Conservation (phyloP, 1,140 invertebrate species). For the Heliothis subflexa region DNA sequence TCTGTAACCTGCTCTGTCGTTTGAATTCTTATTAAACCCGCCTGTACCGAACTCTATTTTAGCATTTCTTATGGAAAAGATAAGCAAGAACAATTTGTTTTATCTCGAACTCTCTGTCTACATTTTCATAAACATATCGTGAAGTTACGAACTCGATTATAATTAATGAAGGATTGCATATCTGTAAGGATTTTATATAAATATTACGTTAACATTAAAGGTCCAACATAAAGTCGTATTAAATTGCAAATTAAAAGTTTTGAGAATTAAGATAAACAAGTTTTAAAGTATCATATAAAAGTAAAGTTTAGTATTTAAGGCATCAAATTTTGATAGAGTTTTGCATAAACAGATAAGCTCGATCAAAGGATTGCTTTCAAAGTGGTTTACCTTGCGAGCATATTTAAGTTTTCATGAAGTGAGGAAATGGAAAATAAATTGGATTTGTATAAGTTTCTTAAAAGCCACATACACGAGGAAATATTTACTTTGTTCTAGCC, state of each 20-base stretch:
- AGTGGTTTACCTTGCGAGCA: slow-evolving; percentile 83
- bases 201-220: neutral
- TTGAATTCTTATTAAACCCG: slow-evolving; percentile 73
- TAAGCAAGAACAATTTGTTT: slow-evolving; percentile 68
- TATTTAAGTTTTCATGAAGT: slow-evolving; percentile 86
- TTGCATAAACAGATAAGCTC: slow-evolving; percentile 82
- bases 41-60: slow-evolving; percentile 58
- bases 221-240: neutral
- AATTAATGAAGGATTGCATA: slow-evolving; percentile 2
- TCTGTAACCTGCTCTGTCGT: slow-evolving; percentile 66
- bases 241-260: slow-evolving; percentile 36
- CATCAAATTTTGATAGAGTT: slow-evolving; percentile 82
- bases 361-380: slow-evolving; percentile 84
- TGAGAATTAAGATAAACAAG: slow-evolving; percentile 16
- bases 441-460: slow-evolving; percentile 85
- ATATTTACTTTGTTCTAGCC: slow-evolving; percentile 80
- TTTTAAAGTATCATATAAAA: slow-evolving; percentile 27
- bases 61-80: slow-evolving; percentile 64
- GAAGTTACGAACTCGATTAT: slow-evolving; percentile 5
- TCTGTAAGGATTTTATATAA: neutral
- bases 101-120: slow-evolving; percentile 49
- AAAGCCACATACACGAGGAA: slow-evolving; percentile 70
- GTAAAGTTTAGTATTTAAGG: slow-evolving; percentile 49
- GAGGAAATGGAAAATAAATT: slow-evolving; percentile 86
- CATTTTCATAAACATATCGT: neutral